Percentiles rank a stretch among this genome's conserved stretches.
Conservation (phyloP, 2,888 invertebrate species). For the Enchytraeus crypticus region DNA sequence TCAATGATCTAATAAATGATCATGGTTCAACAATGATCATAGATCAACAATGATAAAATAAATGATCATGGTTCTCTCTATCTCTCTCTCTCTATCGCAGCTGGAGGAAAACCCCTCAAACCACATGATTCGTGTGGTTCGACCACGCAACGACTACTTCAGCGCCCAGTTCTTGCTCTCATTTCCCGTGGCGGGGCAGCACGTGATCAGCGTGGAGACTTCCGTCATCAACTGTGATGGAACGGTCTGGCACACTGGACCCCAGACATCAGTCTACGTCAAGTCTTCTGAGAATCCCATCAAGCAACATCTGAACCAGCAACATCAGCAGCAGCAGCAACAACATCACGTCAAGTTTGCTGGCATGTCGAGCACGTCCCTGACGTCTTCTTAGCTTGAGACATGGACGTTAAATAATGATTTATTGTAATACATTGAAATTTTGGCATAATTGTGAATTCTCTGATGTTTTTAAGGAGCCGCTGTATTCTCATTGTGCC, state of each 20-base stretch:
- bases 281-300: slow-evolving; percentile 62
- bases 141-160: slow-evolving; percentile 87
- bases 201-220: slow-evolving; percentile 72
- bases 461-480: too few species aligned
- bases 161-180: slow-evolving; percentile 79
- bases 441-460: too few species aligned
- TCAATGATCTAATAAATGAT: too few species aligned
- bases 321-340: neutral
- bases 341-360: neutral
- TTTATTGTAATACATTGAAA: too few species aligned
- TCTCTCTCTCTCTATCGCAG: too few species aligned
- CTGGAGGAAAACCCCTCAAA: slow-evolving; percentile 34
- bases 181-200: slow-evolving; percentile 56
- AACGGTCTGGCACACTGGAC: slow-evolving; percentile 81
- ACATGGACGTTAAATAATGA: too few species aligned
- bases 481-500: too few species aligned
- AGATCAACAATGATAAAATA: too few species aligned
- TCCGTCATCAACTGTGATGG: slow-evolving; percentile 69
- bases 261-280: slow-evolving; percentile 65
- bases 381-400: too few species aligned
- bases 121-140: slow-evolving; percentile 68
- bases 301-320: slow-evolving; percentile 32
- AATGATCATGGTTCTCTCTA: too few species aligned
- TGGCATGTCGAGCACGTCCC: too few species aligned
- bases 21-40: too few species aligned